Evolutionary conservation across 2,113 vertebrate species (phyloP).

Genomic region (Promerops cafer): DNA sequence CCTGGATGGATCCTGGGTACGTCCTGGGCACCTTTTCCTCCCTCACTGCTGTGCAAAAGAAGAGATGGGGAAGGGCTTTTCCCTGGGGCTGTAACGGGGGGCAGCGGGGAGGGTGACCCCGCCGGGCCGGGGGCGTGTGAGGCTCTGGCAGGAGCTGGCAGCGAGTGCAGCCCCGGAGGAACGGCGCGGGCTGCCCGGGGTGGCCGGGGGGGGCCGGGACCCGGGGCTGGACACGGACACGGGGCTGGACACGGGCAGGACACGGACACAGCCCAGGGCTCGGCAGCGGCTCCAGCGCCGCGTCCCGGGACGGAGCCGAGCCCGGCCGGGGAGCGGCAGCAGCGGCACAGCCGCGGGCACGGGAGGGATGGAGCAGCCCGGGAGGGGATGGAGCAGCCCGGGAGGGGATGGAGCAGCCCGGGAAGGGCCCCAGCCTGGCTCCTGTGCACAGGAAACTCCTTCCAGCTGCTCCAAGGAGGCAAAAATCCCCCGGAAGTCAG

Average conservation of each 20-base stretch:
- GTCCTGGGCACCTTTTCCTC: neutral
- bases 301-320: neutral
- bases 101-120: neutral
- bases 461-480: neutral
- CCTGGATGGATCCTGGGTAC: neutral
- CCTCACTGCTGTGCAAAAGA: no score
- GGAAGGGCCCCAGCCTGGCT: fast-evolving
- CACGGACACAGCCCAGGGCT: neutral
- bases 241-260: neutral
- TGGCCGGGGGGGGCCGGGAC: neutral
- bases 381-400: neutral
- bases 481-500: fast-evolving
- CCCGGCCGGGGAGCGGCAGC: neutral
- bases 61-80: neutral
- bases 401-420: fast-evolving
- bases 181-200: neutral
- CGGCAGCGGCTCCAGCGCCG: neutral
- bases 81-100: neutral
- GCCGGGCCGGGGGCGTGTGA: neutral
- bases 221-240: neutral
- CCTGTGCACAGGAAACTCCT: neutral
- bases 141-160: neutral
- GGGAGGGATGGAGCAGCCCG: no score
- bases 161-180: neutral
- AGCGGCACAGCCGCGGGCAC: no score